phyloP scores from a whole-genome alignment of 2,888 invertebrate genomes.

The Nephrotoma guestfalica region DNA sequence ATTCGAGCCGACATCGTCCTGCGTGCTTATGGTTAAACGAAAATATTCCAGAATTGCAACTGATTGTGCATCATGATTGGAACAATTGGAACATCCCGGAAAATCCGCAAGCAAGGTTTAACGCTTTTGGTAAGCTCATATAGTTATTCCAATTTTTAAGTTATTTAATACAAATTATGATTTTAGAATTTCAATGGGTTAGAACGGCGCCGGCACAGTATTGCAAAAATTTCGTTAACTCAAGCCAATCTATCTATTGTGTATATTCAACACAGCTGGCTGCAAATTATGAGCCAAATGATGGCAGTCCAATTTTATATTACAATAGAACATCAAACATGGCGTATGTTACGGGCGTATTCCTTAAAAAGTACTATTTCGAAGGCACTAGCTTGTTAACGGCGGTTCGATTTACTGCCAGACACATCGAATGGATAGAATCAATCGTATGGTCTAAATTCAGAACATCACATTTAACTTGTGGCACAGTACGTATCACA shows the following conservation, averaged over 20 bases:
- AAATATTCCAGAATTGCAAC: not conserved
- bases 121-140: not conserved
- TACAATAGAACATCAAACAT: not conserved
- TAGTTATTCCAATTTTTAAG: no score
- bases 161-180: not conserved
- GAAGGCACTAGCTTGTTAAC: not conserved
- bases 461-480: not conserved
- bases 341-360: not conserved
- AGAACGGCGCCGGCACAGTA: not conserved
- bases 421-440: not conserved
- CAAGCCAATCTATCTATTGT: not conserved
- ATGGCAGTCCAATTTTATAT: not conserved
- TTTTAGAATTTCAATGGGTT: not conserved
- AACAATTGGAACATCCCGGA: not conserved
- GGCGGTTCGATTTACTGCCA: not conserved
- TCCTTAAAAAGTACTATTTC: not conserved
- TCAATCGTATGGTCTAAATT: not conserved
- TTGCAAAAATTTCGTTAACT: not conserved
- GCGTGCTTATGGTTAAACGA: not conserved
- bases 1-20: not conserved
- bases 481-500: not conserved
- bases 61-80: not conserved
- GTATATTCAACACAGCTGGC: not conserved
- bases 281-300: not conserved
- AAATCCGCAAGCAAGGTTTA: not conserved